phyloP scores from a whole-genome alignment of 2,797 vertebrate species.

The Antennarius maculatus region DNA sequence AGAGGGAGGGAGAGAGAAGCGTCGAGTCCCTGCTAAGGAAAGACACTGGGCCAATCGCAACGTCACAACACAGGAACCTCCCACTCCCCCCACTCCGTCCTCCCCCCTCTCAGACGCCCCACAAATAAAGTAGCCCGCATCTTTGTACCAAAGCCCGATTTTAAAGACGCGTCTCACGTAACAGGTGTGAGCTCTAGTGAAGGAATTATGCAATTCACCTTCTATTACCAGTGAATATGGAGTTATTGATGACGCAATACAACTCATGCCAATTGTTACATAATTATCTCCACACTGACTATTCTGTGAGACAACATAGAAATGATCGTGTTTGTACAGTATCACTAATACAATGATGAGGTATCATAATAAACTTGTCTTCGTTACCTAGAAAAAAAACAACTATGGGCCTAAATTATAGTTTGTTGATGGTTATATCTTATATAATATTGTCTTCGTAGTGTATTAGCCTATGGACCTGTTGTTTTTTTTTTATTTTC shows the following conservation, averaged over 20 bases:
- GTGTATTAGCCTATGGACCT: neutral
- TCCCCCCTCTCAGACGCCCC: neutral
- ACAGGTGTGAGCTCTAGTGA: neutral
- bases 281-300: slow-evolving; percentile 6
- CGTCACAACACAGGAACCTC: slow-evolving; percentile 75
- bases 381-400: neutral
- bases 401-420: neutral
- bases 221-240: neutral
- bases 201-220: neutral
- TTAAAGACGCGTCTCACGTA: neutral
- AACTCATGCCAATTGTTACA: neutral
- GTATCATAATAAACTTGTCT: neutral
- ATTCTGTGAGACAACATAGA: neutral
- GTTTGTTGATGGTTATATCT: neutral
- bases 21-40: slow-evolving; percentile 68
- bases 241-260: neutral
- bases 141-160: no score
- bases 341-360: no score
- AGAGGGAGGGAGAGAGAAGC: slow-evolving; percentile 74
- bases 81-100: slow-evolving; percentile 44
- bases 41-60: slow-evolving; percentile 70
- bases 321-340: neutral
- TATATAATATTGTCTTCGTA: neutral
- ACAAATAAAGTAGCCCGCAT: neutral
- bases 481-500: neutral